These are phyloP conservation scores for Corynorhinus townsendii DNA, from an alignment of 2,113 vertebrate species.

Conservation along the genomic window DNA sequence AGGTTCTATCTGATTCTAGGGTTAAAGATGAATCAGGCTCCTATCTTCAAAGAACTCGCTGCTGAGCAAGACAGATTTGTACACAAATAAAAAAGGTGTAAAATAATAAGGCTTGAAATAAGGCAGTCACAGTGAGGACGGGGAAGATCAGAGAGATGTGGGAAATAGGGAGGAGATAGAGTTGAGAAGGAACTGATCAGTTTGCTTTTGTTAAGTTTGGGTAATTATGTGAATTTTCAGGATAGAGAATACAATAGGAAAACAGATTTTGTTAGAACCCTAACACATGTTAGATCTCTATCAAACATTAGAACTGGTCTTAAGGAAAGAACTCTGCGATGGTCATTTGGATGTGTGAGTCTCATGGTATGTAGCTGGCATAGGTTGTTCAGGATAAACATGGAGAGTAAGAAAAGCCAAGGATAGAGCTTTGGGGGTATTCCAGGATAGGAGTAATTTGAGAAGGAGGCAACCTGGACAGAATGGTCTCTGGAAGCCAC, in stretches of 20 bases:
- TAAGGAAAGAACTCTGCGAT: not conserved
- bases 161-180: not conserved
- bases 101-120: not conserved
- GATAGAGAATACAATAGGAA: not conserved
- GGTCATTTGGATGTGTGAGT: not conserved
- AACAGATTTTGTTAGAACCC: not conserved
- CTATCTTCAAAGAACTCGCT: not conserved
- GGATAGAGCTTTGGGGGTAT: accelerated
- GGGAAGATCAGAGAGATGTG: not conserved
- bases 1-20: not conserved
- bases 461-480: not conserved
- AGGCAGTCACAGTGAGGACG: not conserved
- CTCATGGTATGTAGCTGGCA: not conserved
- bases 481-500: not conserved
- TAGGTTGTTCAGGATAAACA: not conserved
- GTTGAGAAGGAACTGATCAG: not conserved
- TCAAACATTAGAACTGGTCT: not conserved
- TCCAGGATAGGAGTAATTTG: not conserved
- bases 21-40: not conserved
- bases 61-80: not conserved
- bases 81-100: not conserved
- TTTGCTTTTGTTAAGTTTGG: not conserved
- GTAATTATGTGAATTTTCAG: not conserved
- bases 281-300: not conserved
- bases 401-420: not conserved